Conservation (phyloP, 2,888 invertebrate genomes). For the Drosophila dives region DNA sequence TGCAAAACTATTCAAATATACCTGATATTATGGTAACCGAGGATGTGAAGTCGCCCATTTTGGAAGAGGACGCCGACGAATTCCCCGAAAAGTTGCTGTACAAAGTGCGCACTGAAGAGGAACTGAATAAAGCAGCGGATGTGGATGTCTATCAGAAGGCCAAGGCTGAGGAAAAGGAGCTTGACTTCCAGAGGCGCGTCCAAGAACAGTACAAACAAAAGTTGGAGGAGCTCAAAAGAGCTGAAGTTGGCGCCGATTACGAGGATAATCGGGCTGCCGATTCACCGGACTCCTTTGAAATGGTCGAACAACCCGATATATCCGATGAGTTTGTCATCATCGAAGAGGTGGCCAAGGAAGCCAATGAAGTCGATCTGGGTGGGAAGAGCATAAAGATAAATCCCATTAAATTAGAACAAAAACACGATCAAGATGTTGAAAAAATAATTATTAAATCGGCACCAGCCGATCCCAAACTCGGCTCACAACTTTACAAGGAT, state of each 20-base stretch:
- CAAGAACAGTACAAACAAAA: slow-evolving; percentile 86
- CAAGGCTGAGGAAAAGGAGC: slow-evolving; percentile 80
- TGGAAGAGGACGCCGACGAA: slow-evolving; percentile 80
- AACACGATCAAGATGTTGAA: slow-evolving; percentile 90
- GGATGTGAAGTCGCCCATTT: slow-evolving; percentile 81
- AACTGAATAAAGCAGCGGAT: slow-evolving; percentile 82
- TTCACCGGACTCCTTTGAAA: slow-evolving; percentile 94
- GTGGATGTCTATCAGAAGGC: slow-evolving; percentile 78
- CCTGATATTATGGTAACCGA: slow-evolving; percentile 84
- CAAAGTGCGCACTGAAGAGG: slow-evolving; percentile 83
- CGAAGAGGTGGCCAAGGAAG: slow-evolving; percentile 94
- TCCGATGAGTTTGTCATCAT: slow-evolving; percentile 95
- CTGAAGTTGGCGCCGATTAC: slow-evolving; percentile 85
- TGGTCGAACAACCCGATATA: slow-evolving; percentile 93
- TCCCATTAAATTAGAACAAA: slow-evolving; percentile 86
- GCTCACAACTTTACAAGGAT: slow-evolving; percentile 87
- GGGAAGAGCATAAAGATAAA: slow-evolving; percentile 92
- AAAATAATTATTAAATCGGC: slow-evolving; percentile 89
- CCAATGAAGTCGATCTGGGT: slow-evolving; percentile 92
- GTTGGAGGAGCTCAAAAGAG: slow-evolving; percentile 87
- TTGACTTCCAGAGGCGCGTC: slow-evolving; percentile 85
- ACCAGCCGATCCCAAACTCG: slow-evolving; percentile 87
- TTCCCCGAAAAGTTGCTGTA: slow-evolving; percentile 83
- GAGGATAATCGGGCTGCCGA: slow-evolving; percentile 87
- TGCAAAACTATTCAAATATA: slow-evolving; percentile 84